Percentiles rank a stretch among this genome's conserved stretches.
phyloP scores from a whole-genome alignment of 2,113 vertebrate species.

The Daubentonia madagascariensis region DNA sequence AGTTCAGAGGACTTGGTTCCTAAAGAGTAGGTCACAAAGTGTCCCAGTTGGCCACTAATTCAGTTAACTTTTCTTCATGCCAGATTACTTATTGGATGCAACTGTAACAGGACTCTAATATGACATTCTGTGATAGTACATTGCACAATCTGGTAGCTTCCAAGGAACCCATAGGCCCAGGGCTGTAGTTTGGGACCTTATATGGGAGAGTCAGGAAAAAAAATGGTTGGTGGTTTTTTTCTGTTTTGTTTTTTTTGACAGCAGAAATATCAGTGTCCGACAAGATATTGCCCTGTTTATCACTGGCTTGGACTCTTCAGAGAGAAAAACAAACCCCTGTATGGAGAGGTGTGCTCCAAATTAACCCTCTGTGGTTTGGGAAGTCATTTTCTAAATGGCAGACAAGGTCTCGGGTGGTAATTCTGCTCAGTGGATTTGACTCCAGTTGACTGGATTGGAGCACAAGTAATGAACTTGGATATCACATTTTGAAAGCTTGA shows the following conservation, averaged over 20 bases:
- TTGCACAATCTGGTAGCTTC: slow-evolving; percentile 72
- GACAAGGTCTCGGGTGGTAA: background rate
- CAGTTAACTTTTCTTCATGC: slow-evolving; percentile 83
- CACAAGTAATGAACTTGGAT: slow-evolving; percentile 36
- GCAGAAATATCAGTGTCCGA: slow-evolving; percentile 27
- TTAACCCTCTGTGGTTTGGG: slow-evolving; percentile 58
- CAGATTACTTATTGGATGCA: slow-evolving; percentile 77
- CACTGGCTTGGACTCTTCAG: background rate
- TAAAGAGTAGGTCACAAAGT: slow-evolving; percentile 85
- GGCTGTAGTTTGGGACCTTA: slow-evolving; percentile 21
- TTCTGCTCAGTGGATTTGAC: background rate
- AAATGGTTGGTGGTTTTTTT: background rate
- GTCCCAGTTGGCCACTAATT: slow-evolving; percentile 84
- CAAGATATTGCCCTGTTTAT: slow-evolving; percentile 41
- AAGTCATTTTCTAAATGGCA: slow-evolving; percentile 61
- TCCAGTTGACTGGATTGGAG: slow-evolving; percentile 22
- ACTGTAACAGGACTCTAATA: slow-evolving; percentile 43
- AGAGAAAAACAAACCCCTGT: background rate
- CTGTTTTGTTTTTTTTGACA: background rate
- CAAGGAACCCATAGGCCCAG: background rate
- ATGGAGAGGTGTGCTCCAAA: background rate
- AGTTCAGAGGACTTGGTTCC: slow-evolving; percentile 87
- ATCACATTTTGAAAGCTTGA: slow-evolving; percentile 61
- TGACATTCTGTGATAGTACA: slow-evolving; percentile 63
- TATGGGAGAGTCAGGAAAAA: background rate